Evolutionary conservation across 2,113 vertebrate genomes (phyloP).

Genomic region (Serilophus lunatus): DNA sequence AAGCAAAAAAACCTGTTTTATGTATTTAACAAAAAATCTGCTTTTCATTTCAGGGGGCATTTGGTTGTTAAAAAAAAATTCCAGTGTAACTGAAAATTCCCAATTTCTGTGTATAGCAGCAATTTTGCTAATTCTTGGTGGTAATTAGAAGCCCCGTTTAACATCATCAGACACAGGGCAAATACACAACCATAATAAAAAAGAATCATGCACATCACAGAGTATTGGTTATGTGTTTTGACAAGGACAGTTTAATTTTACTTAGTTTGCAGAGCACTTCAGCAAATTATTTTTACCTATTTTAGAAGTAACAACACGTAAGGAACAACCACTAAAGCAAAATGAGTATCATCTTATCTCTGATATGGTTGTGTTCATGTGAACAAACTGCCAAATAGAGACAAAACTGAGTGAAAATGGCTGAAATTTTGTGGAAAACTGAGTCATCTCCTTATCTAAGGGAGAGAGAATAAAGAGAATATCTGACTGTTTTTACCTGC

Average conservation of each 20-base stretch:
- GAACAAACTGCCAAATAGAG: neutral
- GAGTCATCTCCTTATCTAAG: neutral
- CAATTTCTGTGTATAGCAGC: neutral
- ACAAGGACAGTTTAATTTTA: slow-evolving; percentile 2
- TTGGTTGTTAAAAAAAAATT: neutral
- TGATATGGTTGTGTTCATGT: neutral
- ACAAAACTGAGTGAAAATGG: neutral
- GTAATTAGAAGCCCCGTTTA: neutral
- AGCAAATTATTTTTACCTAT: neutral
- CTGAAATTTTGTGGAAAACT: neutral
- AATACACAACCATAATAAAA: neutral
- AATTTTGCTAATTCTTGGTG: neutral
- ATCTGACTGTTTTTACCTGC: neutral
- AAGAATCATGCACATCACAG: neutral
- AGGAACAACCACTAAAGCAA: neutral
- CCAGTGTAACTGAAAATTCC: neutral
- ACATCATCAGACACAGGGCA: slow-evolving; percentile 3
- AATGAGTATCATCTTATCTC: neutral
- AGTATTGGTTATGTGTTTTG: neutral
- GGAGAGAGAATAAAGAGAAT: neutral
- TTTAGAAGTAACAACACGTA: neutral
- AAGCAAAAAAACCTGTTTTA: neutral
- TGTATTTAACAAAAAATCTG: neutral
- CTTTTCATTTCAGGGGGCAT: neutral
- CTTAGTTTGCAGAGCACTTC: neutral